Base-by-base conservation (phyloP, 92 coral and sea anemone species). In the Zoanthus gigantus region DNA sequence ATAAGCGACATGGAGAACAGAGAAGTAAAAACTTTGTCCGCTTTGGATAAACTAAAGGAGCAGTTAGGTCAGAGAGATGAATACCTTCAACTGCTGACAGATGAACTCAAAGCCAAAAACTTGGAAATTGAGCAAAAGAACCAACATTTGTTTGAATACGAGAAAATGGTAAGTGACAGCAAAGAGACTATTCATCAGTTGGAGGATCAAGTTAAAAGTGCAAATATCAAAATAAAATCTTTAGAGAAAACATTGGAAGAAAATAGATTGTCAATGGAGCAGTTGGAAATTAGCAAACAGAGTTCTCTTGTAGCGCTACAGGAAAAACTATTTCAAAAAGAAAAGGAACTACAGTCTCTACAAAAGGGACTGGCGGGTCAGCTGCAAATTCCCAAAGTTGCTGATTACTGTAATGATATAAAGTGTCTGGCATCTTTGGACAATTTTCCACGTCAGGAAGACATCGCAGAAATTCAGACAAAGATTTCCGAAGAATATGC, bases 71-170 rank as follows among this genome's bases (percentile, higher is more conserved):
- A 76, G 46, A 30, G 65, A 7, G 80, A 76, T 54, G 45, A 76
- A 31, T 76, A 50, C 23, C 37, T 76, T 76, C 65, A 76, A 52
- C 8, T 76, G 80, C 0, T 76, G 14, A 76, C 63, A 28, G 58
- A 18, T 29, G 80, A 76, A 46, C 81, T 76, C 15, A 50, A 53
- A 76, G 17, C 66, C 4, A 76, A 48, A 13, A 76, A 18, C 81
- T 9, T 50, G 42, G 81, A 76, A 32, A 48, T 52, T 15, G 66
- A 53, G 3, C 45, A 76, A 17, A 76, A 53, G 18, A 54, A 28
- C 11, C 37, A 52, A 54, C 66, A 3, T 17, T 16, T 76, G 52
- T 76, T 2, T 31, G 66, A 76, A 30, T 76, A 76, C 45, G 65
- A 76, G 37, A 8, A 23, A 16, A 76, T 7, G 52, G 4, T 76